Conservation (phyloP, 2,113 vertebrate genomes). For the Callipepla californica region DNA sequence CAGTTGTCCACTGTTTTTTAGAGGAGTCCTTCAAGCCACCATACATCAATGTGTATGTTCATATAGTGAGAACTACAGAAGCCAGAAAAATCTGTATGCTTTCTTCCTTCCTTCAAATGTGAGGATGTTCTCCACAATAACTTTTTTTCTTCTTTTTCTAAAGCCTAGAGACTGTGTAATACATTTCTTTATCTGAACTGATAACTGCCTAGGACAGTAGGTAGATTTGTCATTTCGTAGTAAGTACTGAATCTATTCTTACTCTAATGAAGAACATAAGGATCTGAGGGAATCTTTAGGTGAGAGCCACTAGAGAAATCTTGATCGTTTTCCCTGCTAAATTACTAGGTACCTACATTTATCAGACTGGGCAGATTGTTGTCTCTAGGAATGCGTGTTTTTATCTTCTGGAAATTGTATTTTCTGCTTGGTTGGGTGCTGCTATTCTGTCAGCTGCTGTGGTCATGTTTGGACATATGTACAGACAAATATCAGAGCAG, state of each 20-base stretch:
- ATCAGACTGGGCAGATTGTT: conserved; percentile 27
- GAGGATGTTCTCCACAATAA: not conserved
- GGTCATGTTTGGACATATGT: not conserved
- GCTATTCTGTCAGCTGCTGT: conserved; percentile 10
- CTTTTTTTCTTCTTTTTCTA: not conserved
- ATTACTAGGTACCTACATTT: not conserved
- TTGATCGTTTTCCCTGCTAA: not conserved
- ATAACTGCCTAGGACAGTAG: not conserved
- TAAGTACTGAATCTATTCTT: not conserved
- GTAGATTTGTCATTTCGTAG: not conserved
- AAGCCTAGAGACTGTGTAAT: not conserved
- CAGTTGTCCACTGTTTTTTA: not conserved
- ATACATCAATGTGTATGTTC: not conserved
- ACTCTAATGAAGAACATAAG: not conserved
- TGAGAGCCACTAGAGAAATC: not conserved
- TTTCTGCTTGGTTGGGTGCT: conserved; percentile 27
- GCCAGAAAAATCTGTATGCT: not conserved
- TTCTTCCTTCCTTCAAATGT: not conserved
- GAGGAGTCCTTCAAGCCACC: not conserved
- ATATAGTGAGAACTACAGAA: not conserved
- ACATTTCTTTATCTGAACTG: not conserved
- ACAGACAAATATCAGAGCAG: not conserved
- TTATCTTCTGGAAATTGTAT: conserved; percentile 1
- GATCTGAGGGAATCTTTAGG: not conserved
- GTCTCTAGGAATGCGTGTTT: conserved; percentile 8